Base-by-base conservation (phyloP, 2,888 invertebrate species). In the Trypoxylon attenuatum region DNA sequence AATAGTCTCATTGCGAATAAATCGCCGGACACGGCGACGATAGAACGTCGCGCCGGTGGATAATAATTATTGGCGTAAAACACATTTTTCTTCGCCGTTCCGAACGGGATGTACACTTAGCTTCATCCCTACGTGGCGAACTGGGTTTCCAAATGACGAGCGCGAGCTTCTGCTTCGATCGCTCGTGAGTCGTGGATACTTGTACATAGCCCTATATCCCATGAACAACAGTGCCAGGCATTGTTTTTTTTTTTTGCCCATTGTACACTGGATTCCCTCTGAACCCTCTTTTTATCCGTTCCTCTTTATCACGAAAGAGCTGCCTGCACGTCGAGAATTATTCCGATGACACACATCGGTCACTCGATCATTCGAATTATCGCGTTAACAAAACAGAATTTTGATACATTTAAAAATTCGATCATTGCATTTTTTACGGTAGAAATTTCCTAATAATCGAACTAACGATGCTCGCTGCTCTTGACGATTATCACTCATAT, bases 141-240 rank as follows among this genome's bases (percentile, higher is more conserved):
- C n/a, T n/a, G n/a, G n/a, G n/a, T n/a, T n/a, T n/a, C n/a, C 6
- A 13, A 33, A 33, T 33, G n/a, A 33, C 33, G 33, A 10, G 33
- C 33, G 33, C 57, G 57, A 38, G 53, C 13, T n/a, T n/a, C n/a
- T n/a, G n/a, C n/a, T n/a, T n/a, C 16, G 43, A 43, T 45, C 51
- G 54, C 59, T 25, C 42, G 46, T 50, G 54, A 69, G 65, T 67
- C 47, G 59, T 47, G 57, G 58, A 71, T 73, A 77, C 75, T 79
- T 84, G 84, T 83, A 84, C 57, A 84, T 82, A 82, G 80, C 67
- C 76, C 62, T 33, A 33, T 33, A 10, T 60, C 58, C 49, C 53
- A 60, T 47, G 61, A 59, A 73, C 51, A 62, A 63, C 75, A 71
- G 74, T 78, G 76, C 80, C 77, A 79, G 71, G 73, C 75, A 77